phyloP scores from a whole-genome alignment of 2,888 invertebrate genomes.

The Saturnia japonica region DNA sequence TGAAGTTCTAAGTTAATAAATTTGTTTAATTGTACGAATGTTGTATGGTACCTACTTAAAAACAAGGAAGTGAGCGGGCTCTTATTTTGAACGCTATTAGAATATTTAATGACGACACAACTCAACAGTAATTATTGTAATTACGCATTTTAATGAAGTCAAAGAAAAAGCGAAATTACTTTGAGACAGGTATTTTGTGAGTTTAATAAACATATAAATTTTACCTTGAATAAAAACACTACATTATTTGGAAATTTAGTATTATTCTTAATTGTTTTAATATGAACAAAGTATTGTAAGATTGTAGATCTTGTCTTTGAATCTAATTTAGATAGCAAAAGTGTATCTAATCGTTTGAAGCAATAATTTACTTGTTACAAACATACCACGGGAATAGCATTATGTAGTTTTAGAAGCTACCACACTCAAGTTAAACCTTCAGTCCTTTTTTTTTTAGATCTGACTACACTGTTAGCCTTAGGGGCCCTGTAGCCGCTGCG shows the following conservation, averaged over 20 bases:
- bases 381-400: no score
- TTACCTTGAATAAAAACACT: not conserved
- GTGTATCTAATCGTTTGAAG: no score
- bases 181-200: not conserved
- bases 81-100: not conserved
- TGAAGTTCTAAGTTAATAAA: conserved; percentile 2
- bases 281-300: no score
- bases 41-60: not conserved
- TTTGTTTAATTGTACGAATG: not conserved
- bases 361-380: no score
- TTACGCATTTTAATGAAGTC: not conserved
- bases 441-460: no score
- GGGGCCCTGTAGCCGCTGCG: no score
- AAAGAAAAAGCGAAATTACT: not conserved
- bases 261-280: not conserved
- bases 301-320: no score
- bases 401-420: no score
- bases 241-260: not conserved
- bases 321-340: no score
- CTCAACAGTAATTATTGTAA: not conserved
- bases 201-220: not conserved
- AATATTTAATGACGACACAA: conserved; percentile 1
- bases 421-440: no score
- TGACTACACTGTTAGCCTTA: no score
- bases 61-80: not conserved